These are phyloP conservation scores for Nymphicus hollandicus DNA, from an alignment of 2,113 vertebrate genomes.

Conservation along the genomic window DNA sequence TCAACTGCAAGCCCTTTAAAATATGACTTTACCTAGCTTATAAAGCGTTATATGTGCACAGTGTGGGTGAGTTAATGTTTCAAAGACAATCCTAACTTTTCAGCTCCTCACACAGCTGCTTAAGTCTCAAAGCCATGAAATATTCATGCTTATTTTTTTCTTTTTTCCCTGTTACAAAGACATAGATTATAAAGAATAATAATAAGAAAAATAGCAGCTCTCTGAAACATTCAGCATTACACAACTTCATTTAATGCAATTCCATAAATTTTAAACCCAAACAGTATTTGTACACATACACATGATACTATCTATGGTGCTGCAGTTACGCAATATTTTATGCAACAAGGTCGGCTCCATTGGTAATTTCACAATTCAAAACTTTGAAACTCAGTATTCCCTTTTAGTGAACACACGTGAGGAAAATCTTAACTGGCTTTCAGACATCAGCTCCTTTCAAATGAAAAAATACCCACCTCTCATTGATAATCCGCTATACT, in stretches of 20 bases:
- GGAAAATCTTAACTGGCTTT: background rate
- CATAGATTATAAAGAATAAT: background rate
- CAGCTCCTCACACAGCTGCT: background rate
- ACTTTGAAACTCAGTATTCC: background rate
- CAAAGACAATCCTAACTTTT: conserved; percentile 17
- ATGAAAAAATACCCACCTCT: background rate
- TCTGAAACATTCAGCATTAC: background rate
- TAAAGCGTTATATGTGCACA: background rate
- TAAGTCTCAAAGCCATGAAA: conserved; percentile 13
- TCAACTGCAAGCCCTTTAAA: background rate
- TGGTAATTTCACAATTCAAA: conserved; percentile 38
- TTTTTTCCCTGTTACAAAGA: background rate
- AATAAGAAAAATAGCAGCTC: background rate
- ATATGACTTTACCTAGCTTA: background rate
- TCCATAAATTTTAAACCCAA: conserved; percentile 31
- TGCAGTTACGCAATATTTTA: conserved; percentile 24
- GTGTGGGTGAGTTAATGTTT: background rate
- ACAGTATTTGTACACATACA: background rate
- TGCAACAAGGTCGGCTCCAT: background rate
- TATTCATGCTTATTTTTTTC: background rate
- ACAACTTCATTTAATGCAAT: conserved; percentile 2
- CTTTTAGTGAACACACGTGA: background rate
- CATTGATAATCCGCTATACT: background rate
- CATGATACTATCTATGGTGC: background rate
- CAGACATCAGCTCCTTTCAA: background rate